Evolutionary conservation across 2,113 vertebrate genomes (phyloP).

Genomic region (Crotalus helleri): DNA sequence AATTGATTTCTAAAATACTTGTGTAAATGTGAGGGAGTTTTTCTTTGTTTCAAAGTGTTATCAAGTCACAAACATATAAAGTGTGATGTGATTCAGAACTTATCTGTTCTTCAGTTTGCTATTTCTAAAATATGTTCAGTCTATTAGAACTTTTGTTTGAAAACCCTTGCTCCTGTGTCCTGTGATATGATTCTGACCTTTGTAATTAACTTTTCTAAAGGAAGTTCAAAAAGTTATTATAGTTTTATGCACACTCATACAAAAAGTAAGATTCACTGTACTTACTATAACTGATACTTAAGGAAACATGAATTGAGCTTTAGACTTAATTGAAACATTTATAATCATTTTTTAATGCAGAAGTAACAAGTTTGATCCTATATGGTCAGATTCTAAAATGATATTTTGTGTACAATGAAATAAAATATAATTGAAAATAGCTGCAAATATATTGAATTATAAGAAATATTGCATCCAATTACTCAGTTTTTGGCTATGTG

Average conservation of each 20-base stretch:
- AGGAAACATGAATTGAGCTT: neutral
- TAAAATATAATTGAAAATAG: neutral
- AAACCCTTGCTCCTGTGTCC: neutral
- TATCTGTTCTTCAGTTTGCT: neutral
- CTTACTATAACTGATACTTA: neutral
- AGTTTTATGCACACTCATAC: neutral
- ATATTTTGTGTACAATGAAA: neutral
- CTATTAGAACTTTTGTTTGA: neutral
- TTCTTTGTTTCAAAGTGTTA: neutral
- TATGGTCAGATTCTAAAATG: neutral
- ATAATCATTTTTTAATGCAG: neutral
- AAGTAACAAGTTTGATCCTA: neutral
- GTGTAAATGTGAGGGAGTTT: neutral
- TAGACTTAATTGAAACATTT: neutral
- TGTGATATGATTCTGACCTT: neutral
- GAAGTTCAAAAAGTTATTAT: neutral
- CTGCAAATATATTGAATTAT: neutral
- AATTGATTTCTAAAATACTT: conserved; percentile 27
- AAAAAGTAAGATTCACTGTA: neutral
- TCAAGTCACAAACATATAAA: neutral
- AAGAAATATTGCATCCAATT: neutral
- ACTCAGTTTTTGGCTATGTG: neutral
- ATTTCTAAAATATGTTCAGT: neutral
- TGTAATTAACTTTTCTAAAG: neutral
- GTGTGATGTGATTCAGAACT: neutral